These are phyloP conservation scores for Dermolepida albohirtum DNA, from an alignment of 2,888 invertebrate genomes.

Conservation along the genomic window DNA sequence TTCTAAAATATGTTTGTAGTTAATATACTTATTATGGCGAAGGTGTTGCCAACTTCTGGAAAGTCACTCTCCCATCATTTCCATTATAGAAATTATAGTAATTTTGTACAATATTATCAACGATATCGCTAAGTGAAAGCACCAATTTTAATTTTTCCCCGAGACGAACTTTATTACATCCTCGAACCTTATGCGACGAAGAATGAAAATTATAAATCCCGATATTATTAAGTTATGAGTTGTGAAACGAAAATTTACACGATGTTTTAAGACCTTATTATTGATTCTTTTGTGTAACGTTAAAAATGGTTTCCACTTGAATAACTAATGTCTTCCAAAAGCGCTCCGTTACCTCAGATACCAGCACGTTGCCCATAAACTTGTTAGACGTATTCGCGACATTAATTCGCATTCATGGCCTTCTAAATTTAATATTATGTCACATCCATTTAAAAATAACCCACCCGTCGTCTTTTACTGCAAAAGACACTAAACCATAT, in stretches of 20 bases:
- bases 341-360: slow-evolving; percentile 1
- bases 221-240: not conserved
- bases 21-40: too few species aligned
- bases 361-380: slow-evolving; percentile 25
- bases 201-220: too few species aligned
- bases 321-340: slow-evolving; percentile 22
- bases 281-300: slow-evolving; percentile 28
- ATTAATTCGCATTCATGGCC: slow-evolving; percentile 39
- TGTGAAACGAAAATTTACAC: slow-evolving; percentile 12
- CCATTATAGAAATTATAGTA: too few species aligned
- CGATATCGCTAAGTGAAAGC: too few species aligned
- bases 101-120: too few species aligned
- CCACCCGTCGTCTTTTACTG: slow-evolving; percentile 28
- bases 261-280: slow-evolving; percentile 22
- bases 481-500: slow-evolving; percentile 36
- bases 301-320: slow-evolving; percentile 29
- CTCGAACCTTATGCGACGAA: too few species aligned
- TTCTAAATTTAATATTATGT: slow-evolving; percentile 41
- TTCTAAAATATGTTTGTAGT: too few species aligned
- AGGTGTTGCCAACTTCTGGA: too few species aligned
- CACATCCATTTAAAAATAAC: slow-evolving; percentile 43
- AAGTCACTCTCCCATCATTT: too few species aligned
- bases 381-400: slow-evolving; percentile 35
- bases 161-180: too few species aligned
- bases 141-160: too few species aligned